Evolutionary conservation across 2,888 invertebrate genomes (phyloP).

Genomic region (Galeopsomyia nigrocyanea): DNA sequence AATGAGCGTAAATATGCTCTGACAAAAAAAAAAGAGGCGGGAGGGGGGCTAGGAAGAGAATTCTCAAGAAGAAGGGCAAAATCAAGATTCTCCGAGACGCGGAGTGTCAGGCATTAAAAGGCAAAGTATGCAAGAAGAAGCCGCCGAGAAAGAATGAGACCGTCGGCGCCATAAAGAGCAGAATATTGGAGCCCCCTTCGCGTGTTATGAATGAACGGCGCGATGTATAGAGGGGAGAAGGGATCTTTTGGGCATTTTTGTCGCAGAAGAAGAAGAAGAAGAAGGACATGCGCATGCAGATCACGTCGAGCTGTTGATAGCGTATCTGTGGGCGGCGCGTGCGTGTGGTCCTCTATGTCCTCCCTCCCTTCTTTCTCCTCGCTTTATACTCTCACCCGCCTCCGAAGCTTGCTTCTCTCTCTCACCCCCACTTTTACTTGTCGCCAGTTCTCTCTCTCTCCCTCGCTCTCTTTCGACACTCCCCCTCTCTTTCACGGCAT

Average conservation of each 20-base stretch:
- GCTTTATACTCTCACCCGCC: conserved; percentile 34
- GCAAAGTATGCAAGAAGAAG: conserved; percentile 31
- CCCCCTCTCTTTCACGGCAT: not conserved
- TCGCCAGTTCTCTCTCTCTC: conserved; percentile 1
- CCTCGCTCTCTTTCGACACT: not conserved
- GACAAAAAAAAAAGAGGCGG: no score
- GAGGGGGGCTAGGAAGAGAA: no score
- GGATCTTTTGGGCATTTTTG: conserved; percentile 50
- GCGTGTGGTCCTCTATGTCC: conserved; percentile 64
- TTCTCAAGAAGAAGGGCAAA: no score
- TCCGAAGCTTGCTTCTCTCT: conserved; percentile 47
- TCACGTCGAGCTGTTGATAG: conserved; percentile 68
- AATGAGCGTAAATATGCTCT: no score
- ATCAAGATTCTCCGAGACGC: no score
- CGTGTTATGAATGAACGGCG: no score
- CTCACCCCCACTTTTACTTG: conserved; percentile 34
- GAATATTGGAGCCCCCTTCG: no score
- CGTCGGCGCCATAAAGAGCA: conserved; percentile 11
- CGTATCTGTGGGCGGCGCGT: conserved; percentile 69
- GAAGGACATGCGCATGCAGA: conserved; percentile 67
- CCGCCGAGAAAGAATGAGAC: not conserved
- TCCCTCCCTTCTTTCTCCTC: not conserved
- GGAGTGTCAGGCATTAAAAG: not conserved
- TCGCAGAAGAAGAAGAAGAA: conserved; percentile 50
- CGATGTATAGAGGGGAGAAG: conserved; percentile 1